These are phyloP conservation scores for Poecile montanus DNA, from an alignment of 2,797 vertebrate species.

Conservation along the genomic window DNA sequence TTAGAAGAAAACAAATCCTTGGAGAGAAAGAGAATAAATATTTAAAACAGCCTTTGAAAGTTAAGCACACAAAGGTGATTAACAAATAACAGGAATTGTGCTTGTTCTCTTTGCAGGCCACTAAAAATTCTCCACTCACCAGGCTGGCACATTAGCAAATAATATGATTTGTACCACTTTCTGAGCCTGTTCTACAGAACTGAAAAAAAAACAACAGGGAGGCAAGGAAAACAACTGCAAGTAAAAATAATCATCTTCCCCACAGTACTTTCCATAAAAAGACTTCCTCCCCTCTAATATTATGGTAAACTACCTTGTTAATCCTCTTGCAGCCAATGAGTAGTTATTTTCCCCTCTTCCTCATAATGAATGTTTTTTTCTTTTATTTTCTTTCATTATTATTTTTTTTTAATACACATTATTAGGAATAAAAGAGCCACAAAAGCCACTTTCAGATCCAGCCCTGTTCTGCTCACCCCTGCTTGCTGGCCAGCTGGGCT, in stretches of 20 bases:
- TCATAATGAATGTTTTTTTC: background rate
- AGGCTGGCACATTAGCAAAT: slow-evolving; percentile 47
- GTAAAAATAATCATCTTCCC: slow-evolving; percentile 23
- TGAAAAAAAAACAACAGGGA: slow-evolving; percentile 27
- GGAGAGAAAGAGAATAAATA: slow-evolving; percentile 19
- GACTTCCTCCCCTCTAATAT: background rate
- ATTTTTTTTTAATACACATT: background rate
- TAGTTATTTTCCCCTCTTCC: background rate
- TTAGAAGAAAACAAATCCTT: background rate
- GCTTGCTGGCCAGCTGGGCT: slow-evolving; percentile 1
- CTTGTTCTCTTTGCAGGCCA: slow-evolving; percentile 5
- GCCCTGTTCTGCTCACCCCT: background rate
- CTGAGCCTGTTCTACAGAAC: slow-evolving; percentile 1
- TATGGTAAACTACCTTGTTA: slow-evolving; percentile 27
- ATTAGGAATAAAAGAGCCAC: background rate
- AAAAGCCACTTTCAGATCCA: background rate
- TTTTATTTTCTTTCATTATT: background rate
- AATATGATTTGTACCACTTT: slow-evolving; percentile 41
- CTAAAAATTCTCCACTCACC: slow-evolving; percentile 12
- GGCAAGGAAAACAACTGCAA: slow-evolving; percentile 40
- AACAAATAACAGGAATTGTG: slow-evolving; percentile 36
- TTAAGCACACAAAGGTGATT: background rate
- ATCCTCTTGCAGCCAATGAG: background rate
- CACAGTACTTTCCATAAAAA: background rate
- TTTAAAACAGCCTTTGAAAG: slow-evolving; percentile 21